Evolutionary conservation across 2,888 invertebrate genomes (phyloP), one percentile per base, ranked within the genome.

Genomic region (Fragum fragum): DNA sequence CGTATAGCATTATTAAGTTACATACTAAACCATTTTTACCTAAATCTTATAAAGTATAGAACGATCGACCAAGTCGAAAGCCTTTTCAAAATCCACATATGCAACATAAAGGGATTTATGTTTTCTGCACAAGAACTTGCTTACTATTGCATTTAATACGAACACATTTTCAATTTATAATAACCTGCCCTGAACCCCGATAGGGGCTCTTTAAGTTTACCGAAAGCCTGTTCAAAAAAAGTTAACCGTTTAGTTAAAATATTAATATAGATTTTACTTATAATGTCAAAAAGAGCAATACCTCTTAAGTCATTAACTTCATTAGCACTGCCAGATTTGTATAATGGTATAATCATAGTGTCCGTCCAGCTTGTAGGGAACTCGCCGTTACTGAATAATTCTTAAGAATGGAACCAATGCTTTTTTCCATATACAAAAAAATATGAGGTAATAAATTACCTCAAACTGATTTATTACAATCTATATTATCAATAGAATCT

Each of bases 141-240:
- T 69, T 16, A 69, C 52, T 26, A 69, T 26, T 21, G 69, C 21
- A 16, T 69, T 5, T 26, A 69, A 26, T 26, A 69, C 18, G 39
- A 47, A 69, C 1, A 11, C 69, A 69, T 69, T 69, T 26, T 69
- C 69, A 21, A 69, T 18, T 47, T 47, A 18, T 16, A 69, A 69
- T 69, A 69, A 26, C 69, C 69, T 29, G 28, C 7, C 16, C 61
- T 28, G 28, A 61, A 61, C 6, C 61, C 61, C 21, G 47, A 11
- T 26, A 47, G 69, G 14, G 47, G 47, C 26, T 69, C 69, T 47
- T n/a, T 5, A 18, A 69, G 14, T 16, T 47, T 42, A 2, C 23
- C 9, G 16, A 42, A 69, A 23, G 28, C 28, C 6, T 69, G 16
- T 47, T 9, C 47, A 47, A 47, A 69, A 21, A 47, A 47, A 26